Evolutionary conservation across 2,888 invertebrate genomes (phyloP), one percentile per base, ranked within the genome.

Genomic region (Itoplectis maculator): DNA sequence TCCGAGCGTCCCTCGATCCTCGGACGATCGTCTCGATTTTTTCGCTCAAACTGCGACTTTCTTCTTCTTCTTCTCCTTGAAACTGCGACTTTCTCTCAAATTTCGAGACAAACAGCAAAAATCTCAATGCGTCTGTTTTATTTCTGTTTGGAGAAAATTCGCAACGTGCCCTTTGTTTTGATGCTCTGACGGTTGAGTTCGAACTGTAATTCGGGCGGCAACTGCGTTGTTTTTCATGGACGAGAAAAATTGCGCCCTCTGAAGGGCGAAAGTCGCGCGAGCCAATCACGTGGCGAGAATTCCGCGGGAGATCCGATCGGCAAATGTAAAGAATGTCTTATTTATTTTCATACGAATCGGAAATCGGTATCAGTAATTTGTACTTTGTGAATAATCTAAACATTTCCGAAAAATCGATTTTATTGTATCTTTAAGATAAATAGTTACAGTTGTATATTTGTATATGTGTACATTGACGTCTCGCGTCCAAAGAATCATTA

Each of bases 131-230:
- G 61, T 40, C 23, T 23, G 4, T 51, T 15, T 54, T 54, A 9
- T 7, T 9, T 61, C 18, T 18, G 8, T 15, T 2, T 15, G 15
- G 9, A 40, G 9, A 61, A 61, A 37, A 11, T 15, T 61, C n/a
- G 37, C 37, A 61, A 40, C 61, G 61, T 35, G 7, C n/a, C 59
- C 23, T 59, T 59, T 59, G 59, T 59, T 59, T 59, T 59, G 59
- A 37, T 59, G n/a, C 35, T 37, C 35, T 37, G 59, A 59, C 59
- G 59, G 59, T 59, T 59, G 13, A 5, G 15, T 56, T 56, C 56
- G 23, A 56, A 35, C 29, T 29, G 29, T 9, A 13, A 13, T 56
- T 29, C 23, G 29, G 29, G 56, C 18, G 18, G 18, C 23, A 54
- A 54, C 54, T 23, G 23, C 18, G 11, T 20, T 23, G 6, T 11